Conservation (phyloP, 1,140 invertebrate genomes). For the Batillaria attramentaria region DNA sequence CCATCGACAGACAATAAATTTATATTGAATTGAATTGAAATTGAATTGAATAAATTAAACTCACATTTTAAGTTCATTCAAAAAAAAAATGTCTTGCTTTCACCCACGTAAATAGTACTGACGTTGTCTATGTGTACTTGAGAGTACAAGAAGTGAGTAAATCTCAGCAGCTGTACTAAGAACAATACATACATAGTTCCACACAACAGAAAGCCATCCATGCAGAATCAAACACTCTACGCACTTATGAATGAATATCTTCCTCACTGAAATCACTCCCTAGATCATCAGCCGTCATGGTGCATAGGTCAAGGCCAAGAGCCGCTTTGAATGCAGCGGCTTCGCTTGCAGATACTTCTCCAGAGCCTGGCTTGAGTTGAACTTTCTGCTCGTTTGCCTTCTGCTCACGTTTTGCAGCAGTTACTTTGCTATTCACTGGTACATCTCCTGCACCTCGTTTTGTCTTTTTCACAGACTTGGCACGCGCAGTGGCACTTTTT, state of each 20-base stretch:
- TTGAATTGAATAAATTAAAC: not conserved
- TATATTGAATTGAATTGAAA: not conserved
- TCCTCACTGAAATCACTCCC: conserved; percentile 45
- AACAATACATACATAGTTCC: not conserved
- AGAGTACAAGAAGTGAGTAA: too few relatives aligned
- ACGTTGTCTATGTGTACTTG: too few relatives aligned
- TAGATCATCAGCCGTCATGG: conserved; percentile 33
- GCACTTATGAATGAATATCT: not conserved
- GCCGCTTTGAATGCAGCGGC: not conserved
- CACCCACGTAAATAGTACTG: not conserved
- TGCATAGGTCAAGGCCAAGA: conserved; percentile 3
- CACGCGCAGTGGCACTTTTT: too few relatives aligned
- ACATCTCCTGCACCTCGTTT: too few relatives aligned
- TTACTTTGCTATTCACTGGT: too few relatives aligned
- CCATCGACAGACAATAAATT: not conserved
- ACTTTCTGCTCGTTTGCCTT: not conserved
- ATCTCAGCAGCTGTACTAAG: not conserved
- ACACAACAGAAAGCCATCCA: too few relatives aligned
- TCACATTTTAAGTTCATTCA: not conserved
- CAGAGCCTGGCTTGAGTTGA: too few relatives aligned
- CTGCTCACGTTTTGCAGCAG: not conserved
- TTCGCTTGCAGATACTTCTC: too few relatives aligned
- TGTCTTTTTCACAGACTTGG: not conserved
- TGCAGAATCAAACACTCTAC: not conserved
- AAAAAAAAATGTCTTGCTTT: not conserved